These are phyloP conservation scores for Invenusta paracnida DNA, from an alignment of 2,888 invertebrate genomes.

Conservation along the genomic window DNA sequence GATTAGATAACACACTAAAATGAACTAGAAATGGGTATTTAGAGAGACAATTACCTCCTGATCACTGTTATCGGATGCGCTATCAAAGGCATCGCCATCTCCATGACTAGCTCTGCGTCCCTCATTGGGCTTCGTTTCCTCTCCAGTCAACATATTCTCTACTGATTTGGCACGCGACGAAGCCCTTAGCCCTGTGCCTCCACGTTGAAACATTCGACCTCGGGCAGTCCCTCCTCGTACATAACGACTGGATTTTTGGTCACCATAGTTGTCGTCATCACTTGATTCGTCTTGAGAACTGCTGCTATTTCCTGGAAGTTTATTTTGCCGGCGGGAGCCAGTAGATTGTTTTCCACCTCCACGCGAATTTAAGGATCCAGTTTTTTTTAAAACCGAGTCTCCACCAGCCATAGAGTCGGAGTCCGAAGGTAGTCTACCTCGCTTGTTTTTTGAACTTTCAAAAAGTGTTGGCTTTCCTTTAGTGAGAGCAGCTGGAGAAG, in stretches of 20 bases:
- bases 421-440: neutral
- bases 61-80: neutral
- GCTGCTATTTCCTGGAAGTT: neutral
- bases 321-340: neutral
- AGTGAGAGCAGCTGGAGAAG: neutral
- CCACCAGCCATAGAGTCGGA: neutral
- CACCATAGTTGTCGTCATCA: neutral
- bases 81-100: neutral
- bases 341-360: neutral
- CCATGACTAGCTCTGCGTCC: neutral
- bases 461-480: neutral
- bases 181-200: neutral
- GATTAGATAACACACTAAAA: no score
- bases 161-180: neutral
- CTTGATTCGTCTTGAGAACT: neutral
- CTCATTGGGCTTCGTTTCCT: neutral
- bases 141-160: neutral
- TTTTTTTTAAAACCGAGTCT: neutral
- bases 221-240: conserved; percentile 2
- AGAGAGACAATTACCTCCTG: neutral
- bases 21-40: no score
- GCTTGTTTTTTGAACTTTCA: neutral
- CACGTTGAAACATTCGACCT: neutral
- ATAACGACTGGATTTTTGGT: neutral
- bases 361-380: neutral